Evolutionary conservation across 2,113 vertebrate species (phyloP).

Genomic region (Mixornis gularis): DNA sequence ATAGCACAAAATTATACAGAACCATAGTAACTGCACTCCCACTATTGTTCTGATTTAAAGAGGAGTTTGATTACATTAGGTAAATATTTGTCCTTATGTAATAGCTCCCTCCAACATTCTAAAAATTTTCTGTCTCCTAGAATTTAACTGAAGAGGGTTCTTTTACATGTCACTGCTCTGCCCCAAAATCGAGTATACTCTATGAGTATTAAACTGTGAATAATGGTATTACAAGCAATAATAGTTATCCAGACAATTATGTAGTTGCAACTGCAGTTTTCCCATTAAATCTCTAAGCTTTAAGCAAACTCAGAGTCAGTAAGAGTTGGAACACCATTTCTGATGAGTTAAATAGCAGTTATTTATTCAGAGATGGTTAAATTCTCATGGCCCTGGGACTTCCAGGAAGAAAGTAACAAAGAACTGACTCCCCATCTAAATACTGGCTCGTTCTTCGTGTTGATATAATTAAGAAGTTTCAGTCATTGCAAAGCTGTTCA

Average conservation of each 20-base stretch:
- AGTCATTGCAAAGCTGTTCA: slow-evolving; percentile 52
- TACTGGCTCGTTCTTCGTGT: slow-evolving; percentile 28
- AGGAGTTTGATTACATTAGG: slow-evolving; percentile 71
- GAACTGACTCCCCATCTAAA: slow-evolving; percentile 20
- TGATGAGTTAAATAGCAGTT: slow-evolving; percentile 26
- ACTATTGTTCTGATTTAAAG: slow-evolving; percentile 65
- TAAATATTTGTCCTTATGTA: slow-evolving; percentile 76
- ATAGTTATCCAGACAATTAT: slow-evolving; percentile 26
- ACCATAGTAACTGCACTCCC: slow-evolving; percentile 69
- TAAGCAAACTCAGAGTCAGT: neutral
- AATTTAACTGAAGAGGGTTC: slow-evolving; percentile 43
- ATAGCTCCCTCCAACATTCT: slow-evolving; percentile 58
- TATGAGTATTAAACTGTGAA: slow-evolving; percentile 14
- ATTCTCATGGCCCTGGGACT: slow-evolving; percentile 26
- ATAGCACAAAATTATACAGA: slow-evolving; percentile 75
- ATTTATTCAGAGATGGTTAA: slow-evolving; percentile 53
- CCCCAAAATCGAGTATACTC: slow-evolving; percentile 25
- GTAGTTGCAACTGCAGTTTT: slow-evolving; percentile 6
- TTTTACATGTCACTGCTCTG: slow-evolving; percentile 32
- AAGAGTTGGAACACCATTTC: neutral
- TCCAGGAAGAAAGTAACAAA: slow-evolving; percentile 16
- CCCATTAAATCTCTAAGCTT: slow-evolving; percentile 3
- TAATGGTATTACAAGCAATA: slow-evolving; percentile 21
- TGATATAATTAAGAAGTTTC: slow-evolving; percentile 53
- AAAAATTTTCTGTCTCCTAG: slow-evolving; percentile 58